Evolutionary conservation across 1,140 invertebrate species (phyloP), one percentile per base, ranked within the genome.

Genomic region (Leptinotarsa lineolata): DNA sequence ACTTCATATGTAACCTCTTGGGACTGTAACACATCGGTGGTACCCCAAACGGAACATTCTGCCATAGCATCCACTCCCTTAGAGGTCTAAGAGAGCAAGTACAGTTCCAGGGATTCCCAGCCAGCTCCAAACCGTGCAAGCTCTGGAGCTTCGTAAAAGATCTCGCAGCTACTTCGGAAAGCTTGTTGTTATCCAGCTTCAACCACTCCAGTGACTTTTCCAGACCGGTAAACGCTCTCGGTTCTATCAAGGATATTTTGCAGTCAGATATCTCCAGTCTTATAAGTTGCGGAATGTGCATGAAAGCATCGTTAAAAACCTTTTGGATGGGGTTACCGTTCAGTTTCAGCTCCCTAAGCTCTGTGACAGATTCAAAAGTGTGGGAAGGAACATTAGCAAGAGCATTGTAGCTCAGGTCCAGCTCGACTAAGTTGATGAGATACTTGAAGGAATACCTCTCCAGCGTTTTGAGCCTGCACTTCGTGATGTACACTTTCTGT

Each of bases 101-200:
- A 83, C 93, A 95, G 81, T 94, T 91, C 93, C 93, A 95, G 1
- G 91, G 92, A 83, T 95, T 95, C 45, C 88, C 88, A 16, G 91
- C 88, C 30, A 95, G 82, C 78, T 93, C 91, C 61, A 95, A 83
- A 12, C 91, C 92, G 76, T 93, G 91, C 24, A 95, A 84, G 73
- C 88, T 90, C 60, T 89, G 83, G 12, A 95, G 83, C 3, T 88
- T 88, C 6, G 89, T 90, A 21, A 95, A 85, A 15, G 91, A 89
- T 44, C 86, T 84, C 1, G 91, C 87, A 66, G 88, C 84, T 3
- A 95, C 85, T 65, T 91, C 88, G 46, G 87, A 86, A 46, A 95
- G 79, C 77, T 87, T 87, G 83, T 95, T 95, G 46, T 89, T 89
- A 79, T 93, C 92, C 44, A 95, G 84, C 79, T 92, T 91, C 12